Percentiles rank a stretch among this genome's conserved stretches.
Conservation (phyloP, 1,140 invertebrate genomes). For the Mamestra configurata region DNA sequence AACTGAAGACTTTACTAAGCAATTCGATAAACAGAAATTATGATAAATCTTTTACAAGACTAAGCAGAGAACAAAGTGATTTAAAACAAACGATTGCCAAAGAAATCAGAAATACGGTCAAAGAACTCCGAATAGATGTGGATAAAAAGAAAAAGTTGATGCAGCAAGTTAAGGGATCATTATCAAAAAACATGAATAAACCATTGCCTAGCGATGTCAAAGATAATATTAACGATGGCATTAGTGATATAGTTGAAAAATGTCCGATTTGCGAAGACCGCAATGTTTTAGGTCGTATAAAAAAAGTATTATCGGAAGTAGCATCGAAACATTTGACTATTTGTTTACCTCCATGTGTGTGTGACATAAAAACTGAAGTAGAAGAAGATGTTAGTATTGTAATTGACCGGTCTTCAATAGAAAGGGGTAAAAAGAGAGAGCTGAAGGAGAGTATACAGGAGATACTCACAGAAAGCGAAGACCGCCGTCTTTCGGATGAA, state of each 20-base stretch:
- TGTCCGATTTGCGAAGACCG: neutral
- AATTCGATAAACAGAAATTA: neutral
- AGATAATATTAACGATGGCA: slow-evolving; percentile 12
- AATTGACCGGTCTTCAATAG: neutral
- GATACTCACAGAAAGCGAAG: slow-evolving; percentile 1
- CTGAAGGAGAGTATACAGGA: neutral
- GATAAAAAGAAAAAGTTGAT: slow-evolving; percentile 7
- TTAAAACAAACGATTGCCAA: neutral
- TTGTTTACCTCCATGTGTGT: neutral
- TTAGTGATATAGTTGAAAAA: slow-evolving; percentile 1
- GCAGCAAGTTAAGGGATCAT: neutral
- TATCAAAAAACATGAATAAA: neutral
- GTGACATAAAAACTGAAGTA: neutral
- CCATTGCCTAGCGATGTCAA: neutral
- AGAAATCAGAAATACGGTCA: neutral
- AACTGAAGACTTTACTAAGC: neutral
- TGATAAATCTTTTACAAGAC: neutral
- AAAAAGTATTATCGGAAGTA: neutral
- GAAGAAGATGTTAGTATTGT: neutral
- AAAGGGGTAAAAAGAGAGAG: neutral
- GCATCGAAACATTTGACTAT: neutral
- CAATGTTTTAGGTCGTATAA: neutral
- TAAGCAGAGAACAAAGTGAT: neutral
- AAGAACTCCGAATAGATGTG: neutral
- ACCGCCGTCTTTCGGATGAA: neutral